A percentile compares a stretch with the other conserved stretches of the same genome.
These are phyloP conservation scores for Leptopilina syphax DNA, from an alignment of 2,888 invertebrate genomes.

Conservation along the genomic window DNA sequence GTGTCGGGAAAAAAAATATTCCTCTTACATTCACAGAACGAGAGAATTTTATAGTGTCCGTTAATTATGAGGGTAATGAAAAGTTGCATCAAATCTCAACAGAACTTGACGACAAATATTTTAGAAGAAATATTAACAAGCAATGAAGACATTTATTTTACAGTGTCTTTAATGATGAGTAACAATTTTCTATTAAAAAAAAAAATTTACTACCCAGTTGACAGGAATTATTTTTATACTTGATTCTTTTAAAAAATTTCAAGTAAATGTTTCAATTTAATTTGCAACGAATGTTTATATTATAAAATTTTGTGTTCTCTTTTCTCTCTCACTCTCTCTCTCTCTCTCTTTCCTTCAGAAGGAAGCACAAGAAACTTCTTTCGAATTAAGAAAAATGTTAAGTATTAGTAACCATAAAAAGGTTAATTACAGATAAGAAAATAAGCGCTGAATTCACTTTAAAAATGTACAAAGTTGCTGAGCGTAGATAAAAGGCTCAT, in stretches of 20 bases:
- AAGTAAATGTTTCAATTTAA: not conserved
- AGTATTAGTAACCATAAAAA: constrained; percentile 7
- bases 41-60: too few relatives aligned
- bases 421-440: constrained; percentile 20
- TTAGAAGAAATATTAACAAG: too few relatives aligned
- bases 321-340: too few relatives aligned
- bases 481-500: constrained; percentile 17
- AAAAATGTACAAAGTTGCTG: constrained; percentile 20
- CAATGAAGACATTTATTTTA: too few relatives aligned
- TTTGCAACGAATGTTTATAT: not conserved
- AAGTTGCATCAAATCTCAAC: too few relatives aligned
- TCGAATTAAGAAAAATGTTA: constrained; percentile 11
- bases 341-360: too few relatives aligned
- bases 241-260: not conserved
- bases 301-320: not conserved
- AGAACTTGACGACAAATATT: too few relatives aligned
- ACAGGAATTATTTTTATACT: not conserved
- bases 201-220: not conserved
- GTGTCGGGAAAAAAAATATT: too few relatives aligned
- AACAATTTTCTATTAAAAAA: too few relatives aligned
- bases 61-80: too few relatives aligned
- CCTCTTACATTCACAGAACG: too few relatives aligned
- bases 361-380: not conserved
- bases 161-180: too few relatives aligned
- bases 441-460: not conserved